Percentiles rank a stretch among this genome's conserved stretches.
phyloP scores from a whole-genome alignment of 2,888 invertebrate genomes.

The Nysson spinosus region DNA sequence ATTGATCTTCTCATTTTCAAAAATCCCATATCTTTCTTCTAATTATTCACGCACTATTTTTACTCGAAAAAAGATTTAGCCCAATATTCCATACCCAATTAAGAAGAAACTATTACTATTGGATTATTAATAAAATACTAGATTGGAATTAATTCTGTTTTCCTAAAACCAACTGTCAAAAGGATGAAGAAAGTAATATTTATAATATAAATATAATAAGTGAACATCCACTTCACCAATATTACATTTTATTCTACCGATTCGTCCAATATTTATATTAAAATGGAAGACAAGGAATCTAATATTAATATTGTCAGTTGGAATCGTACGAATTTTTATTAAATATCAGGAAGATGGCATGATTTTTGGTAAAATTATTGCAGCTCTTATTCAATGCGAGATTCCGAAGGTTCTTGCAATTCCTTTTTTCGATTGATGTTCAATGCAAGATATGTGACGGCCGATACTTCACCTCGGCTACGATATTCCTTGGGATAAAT shows the following conservation, averaged over 20 bases:
- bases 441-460: slow-evolving; percentile 63
- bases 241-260: no score
- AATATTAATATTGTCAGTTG: background rate
- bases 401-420: slow-evolving; percentile 44
- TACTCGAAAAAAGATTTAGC: no score
- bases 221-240: slow-evolving; percentile 3
- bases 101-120: no score
- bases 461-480: slow-evolving; percentile 59
- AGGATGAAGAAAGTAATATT: no score
- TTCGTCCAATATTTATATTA: background rate
- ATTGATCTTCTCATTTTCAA: no score
- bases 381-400: slow-evolving; percentile 25
- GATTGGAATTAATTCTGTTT: no score
- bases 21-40: no score
- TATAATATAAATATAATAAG: no score
- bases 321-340: slow-evolving; percentile 25
- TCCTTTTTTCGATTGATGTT: slow-evolving; percentile 60
- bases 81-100: no score
- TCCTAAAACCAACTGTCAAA: no score
- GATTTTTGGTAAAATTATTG: slow-evolving; percentile 9
- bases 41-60: no score
- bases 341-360: slow-evolving; percentile 16
- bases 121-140: no score
- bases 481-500: slow-evolving; percentile 64
- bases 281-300: background rate